Evolutionary conservation across 1,140 invertebrate genomes (phyloP), one percentile per base, ranked within the genome.

Genomic region (Gonioctena quinquepunctata): DNA sequence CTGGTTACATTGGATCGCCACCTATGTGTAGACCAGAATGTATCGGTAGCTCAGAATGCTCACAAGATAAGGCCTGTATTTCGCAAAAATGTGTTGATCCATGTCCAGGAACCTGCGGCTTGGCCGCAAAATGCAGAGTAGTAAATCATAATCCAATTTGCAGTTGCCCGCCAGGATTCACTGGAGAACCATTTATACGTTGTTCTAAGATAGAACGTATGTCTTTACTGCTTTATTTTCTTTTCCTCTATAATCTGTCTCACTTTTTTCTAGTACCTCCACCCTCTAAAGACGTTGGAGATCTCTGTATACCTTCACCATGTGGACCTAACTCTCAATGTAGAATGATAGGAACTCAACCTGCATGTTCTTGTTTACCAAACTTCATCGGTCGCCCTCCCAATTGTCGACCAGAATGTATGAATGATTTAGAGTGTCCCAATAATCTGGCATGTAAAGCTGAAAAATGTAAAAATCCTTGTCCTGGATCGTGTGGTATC

Each of bases 81-180:
- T 89, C 91, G 72, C 91, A 95, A 78, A 93, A 92, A 82, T 96
- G 94, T 77, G 83, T 89, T 7, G 90, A 96, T 83, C 93, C 94
- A 5, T 96, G 93, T 82, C 88, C 89, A 7, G 91, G 92, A 57
- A 89, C 90, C 11, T 96, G 94, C 80, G 94, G 93, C 25, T 75
- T 89, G 13, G 91, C 94, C 75, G 93, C 94, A 1, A 88, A 91
- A 64, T 96, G 94, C 76, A 88, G 92, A 80, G 93, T 94, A 7
- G 88, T 94, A 11, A 94, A 93, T 71, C 94, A 95, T 77, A 93
- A 93, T 82, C 92, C 94, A 2, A 92, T 93, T 71, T 95, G 93
- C 81, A 92, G 88, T 74, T 93, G 92, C 77, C 85, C 89, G 33
- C 83, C 84, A 71, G 90, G 91, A 69, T 92, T 88, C 76, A 91